phyloP scores from a whole-genome alignment of 2,113 vertebrate genomes.

The Nannobrachium achirus region DNA sequence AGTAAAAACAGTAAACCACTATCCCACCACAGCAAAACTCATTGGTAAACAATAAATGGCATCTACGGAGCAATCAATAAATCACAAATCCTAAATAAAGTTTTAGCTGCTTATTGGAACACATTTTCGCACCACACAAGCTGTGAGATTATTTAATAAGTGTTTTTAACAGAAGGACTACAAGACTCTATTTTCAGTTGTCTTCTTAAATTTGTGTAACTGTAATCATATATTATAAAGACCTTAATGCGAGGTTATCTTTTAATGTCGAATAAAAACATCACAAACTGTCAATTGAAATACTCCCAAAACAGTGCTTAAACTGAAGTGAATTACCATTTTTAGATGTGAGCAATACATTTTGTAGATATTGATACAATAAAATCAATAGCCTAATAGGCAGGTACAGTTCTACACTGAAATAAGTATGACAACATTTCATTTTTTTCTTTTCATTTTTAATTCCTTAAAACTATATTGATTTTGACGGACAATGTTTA shows the following conservation, averaged over 20 bases:
- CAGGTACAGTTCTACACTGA: conserved; percentile 75
- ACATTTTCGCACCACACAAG: conserved; percentile 89
- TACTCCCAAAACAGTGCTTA: conserved; percentile 64
- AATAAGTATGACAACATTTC: conserved; percentile 77
- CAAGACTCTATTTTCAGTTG: conserved; percentile 81
- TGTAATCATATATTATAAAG: conserved; percentile 42
- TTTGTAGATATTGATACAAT: conserved; percentile 77
- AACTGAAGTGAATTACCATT: conserved; percentile 71
- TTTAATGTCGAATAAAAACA: conserved; percentile 51
- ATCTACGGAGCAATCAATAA: conserved; percentile 93
- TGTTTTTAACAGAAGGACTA: conserved; percentile 83
- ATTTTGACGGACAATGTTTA: conserved; percentile 73
- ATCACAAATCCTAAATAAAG: conserved; percentile 95
- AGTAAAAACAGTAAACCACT: conserved; percentile 95
- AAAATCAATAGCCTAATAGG: conserved; percentile 73
- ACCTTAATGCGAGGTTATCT: conserved; percentile 64
- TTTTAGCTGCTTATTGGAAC: conserved; percentile 92
- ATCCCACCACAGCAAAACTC: conserved; percentile 93
- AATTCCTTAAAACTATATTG: conserved; percentile 73
- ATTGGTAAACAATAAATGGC: conserved; percentile 96
- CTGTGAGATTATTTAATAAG: conserved; percentile 85
- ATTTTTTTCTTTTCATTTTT: conserved; percentile 21
- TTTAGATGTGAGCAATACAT: conserved; percentile 77
- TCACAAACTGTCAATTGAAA: conserved; percentile 63
- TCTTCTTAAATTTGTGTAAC: conserved; percentile 14